Evolutionary conservation across 2,797 vertebrate genomes (phyloP).

Genomic region (Acomys russatus): DNA sequence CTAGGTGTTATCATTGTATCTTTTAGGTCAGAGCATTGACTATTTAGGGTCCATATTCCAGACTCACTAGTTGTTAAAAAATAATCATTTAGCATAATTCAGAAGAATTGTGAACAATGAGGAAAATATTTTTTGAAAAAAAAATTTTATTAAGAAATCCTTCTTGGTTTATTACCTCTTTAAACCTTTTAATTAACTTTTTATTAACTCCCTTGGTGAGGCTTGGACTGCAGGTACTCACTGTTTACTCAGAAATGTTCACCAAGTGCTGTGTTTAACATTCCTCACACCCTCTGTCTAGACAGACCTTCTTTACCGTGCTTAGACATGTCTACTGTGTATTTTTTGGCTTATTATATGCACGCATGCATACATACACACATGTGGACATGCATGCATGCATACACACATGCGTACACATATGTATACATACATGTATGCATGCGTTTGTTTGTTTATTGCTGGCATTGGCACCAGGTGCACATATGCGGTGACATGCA

Average conservation of each 20-base stretch:
- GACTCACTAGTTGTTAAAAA: constrained; percentile 33
- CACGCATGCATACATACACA: no score
- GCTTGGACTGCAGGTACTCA: constrained; percentile 5
- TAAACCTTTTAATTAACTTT: constrained; percentile 32
- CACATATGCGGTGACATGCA: no score
- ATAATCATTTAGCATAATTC: background rate
- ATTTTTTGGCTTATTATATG: background rate
- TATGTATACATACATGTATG: no score
- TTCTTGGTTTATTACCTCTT: constrained; percentile 32
- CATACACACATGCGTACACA: no score
- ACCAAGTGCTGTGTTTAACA: background rate
- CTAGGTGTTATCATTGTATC: background rate
- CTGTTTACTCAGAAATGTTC: constrained; percentile 2
- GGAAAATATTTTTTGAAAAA: background rate
- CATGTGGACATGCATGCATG: no score
- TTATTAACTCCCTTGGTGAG: background rate
- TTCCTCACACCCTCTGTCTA: background rate
- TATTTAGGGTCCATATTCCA: constrained; percentile 1
- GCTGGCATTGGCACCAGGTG: background rate
- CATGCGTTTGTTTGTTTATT: background rate
- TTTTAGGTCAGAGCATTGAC: constrained; percentile 52
- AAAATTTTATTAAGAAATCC: background rate
- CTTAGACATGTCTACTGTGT: background rate
- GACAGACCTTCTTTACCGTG: background rate
- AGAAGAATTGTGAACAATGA: constrained; percentile 14